Evolutionary conservation across 2,888 invertebrate species (phyloP).

Genomic region (Slavum lentiscoides): DNA sequence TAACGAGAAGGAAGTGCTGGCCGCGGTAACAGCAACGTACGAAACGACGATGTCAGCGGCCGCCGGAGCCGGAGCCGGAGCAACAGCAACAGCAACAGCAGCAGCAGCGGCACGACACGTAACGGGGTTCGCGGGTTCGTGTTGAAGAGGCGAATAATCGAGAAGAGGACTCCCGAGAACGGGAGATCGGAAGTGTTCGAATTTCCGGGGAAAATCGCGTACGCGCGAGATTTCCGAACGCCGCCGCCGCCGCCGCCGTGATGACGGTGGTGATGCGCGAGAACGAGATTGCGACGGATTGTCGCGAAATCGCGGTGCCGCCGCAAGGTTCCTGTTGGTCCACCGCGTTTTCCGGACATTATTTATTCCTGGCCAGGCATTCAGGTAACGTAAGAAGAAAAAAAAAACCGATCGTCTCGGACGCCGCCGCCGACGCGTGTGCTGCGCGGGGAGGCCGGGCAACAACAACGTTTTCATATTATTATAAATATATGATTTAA

Average conservation of each 20-base stretch:
- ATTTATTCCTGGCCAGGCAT: conserved; percentile 65
- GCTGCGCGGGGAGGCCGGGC: no score
- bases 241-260: not conserved
- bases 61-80: no score
- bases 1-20: not conserved
- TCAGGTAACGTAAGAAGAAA: conserved; percentile 62
- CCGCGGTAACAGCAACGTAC: not conserved
- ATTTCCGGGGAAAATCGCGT: no score
- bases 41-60: conserved; percentile 29
- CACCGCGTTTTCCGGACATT: conserved; percentile 54
- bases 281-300: conserved; percentile 37
- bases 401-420: no score
- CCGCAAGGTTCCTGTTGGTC: conserved; percentile 50
- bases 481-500: not conserved
- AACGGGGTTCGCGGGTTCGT: conserved; percentile 12
- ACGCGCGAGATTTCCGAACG: conserved; percentile 11
- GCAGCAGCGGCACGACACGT: not conserved
- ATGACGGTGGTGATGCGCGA: conserved; percentile 18
- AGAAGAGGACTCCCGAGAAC: no score
- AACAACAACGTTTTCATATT: no score
- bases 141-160: not conserved
- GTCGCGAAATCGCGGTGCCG: conserved; percentile 7
- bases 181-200: no score
- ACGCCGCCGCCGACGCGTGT: not conserved
- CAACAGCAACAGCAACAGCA: not conserved